phyloP scores from a whole-genome alignment of 2,888 invertebrate species.

The Drosophila yooni region DNA sequence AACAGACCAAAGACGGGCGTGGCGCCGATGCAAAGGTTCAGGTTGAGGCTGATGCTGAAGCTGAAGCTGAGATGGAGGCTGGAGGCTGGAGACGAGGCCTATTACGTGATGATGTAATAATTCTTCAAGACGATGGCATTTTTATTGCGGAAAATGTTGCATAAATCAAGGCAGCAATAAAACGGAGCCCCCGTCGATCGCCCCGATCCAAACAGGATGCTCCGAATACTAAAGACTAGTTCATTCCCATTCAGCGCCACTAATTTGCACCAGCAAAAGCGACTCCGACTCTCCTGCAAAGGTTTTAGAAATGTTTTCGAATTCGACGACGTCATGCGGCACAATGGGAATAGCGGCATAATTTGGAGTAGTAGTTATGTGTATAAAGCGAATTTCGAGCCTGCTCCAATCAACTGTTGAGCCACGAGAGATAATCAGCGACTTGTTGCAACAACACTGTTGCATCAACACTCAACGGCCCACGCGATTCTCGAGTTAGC shows the following conservation, averaged over 20 bases:
- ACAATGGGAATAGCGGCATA: constrained; percentile 61
- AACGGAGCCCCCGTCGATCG: constrained; percentile 64
- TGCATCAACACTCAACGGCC: constrained; percentile 49
- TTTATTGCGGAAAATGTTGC: constrained; percentile 80
- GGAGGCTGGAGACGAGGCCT: constrained; percentile 54
- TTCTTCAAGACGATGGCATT: constrained; percentile 76
- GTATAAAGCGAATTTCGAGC: constrained; percentile 44
- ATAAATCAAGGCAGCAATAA: constrained; percentile 79
- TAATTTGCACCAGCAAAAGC: constrained; percentile 67
- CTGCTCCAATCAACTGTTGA: constrained; percentile 53
- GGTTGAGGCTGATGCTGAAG: constrained; percentile 15
- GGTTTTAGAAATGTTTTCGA: constrained; percentile 33
- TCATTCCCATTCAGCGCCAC: constrained; percentile 58
- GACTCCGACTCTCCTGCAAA: constrained; percentile 26
- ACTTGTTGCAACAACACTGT: constrained; percentile 59
- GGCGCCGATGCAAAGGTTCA: constrained; percentile 48
- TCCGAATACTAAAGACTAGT: constrained; percentile 48
- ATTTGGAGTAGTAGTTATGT: constrained; percentile 45
- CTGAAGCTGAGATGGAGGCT: constrained; percentile 1
- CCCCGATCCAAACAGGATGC: constrained; percentile 63
- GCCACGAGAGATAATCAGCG: constrained; percentile 59
- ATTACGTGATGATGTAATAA: constrained; percentile 80
- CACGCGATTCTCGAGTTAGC: constrained; percentile 56
- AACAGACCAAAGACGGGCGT: constrained; percentile 62
- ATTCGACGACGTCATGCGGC: constrained; percentile 63